Percentiles rank a stretch among this genome's conserved stretches.
phyloP scores from a whole-genome alignment of 2,888 invertebrate species.

The Cantharis rustica region DNA sequence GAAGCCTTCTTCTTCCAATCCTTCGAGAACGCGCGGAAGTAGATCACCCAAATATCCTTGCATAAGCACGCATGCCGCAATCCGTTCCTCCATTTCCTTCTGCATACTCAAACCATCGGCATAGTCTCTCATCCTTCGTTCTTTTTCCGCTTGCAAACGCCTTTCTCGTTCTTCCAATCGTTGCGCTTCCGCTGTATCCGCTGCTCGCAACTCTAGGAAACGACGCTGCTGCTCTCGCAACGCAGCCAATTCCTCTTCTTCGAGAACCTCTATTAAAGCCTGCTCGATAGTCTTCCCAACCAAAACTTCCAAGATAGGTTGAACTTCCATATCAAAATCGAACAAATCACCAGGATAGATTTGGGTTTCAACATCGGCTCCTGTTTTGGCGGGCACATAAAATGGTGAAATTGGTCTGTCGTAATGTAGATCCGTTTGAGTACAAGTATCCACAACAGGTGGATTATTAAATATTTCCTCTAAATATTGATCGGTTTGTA shows the following conservation, averaged over 20 bases:
- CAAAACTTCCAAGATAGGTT: slow-evolving; percentile 85
- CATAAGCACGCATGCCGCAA: slow-evolving; percentile 80
- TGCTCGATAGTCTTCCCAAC: slow-evolving; percentile 91
- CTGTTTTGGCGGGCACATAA: slow-evolving; percentile 68
- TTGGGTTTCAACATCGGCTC: slow-evolving; percentile 78
- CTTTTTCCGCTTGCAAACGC: slow-evolving; percentile 56
- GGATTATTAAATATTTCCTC: slow-evolving; percentile 83
- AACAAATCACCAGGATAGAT: slow-evolving; percentile 90
- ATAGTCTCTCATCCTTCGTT: neutral
- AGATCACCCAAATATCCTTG: slow-evolving; percentile 87
- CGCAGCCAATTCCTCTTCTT: slow-evolving; percentile 88
- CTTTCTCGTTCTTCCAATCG: slow-evolving; percentile 72
- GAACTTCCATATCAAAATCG: slow-evolving; percentile 90
- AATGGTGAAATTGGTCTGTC: slow-evolving; percentile 77
- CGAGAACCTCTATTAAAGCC: slow-evolving; percentile 87
- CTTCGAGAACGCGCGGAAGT: slow-evolving; percentile 82
- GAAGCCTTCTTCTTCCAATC: slow-evolving; percentile 76
- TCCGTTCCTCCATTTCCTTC: slow-evolving; percentile 76
- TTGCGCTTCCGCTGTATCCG: slow-evolving; percentile 75
- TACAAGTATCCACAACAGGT: slow-evolving; percentile 75
- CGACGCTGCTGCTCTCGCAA: slow-evolving; percentile 78
- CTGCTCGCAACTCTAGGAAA: slow-evolving; percentile 73
- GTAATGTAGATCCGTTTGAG: slow-evolving; percentile 81
- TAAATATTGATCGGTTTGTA: slow-evolving; percentile 88
- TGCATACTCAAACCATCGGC: slow-evolving; percentile 66